Base-by-base conservation (phyloP, 2,797 vertebrate genomes). In the Corythornis leucogaster region DNA sequence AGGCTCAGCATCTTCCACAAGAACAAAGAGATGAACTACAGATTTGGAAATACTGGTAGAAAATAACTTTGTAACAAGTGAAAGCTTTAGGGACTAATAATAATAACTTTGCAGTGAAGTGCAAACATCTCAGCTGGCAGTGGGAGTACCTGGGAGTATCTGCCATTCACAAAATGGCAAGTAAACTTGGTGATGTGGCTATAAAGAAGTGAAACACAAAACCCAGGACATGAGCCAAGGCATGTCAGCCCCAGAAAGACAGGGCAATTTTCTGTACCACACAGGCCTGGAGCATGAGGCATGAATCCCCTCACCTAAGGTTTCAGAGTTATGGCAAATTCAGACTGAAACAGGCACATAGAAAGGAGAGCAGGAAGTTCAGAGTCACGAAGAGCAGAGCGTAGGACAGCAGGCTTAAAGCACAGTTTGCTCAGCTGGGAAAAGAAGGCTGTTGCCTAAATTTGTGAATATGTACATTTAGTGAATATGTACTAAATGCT, bases 221-320 rank as follows among this genome's bases (percentile, higher is more conserved):
- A n/a, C 51, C 54, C 45, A 71, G 31, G 71, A 82, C 25, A 55
- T 1, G 1, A 86, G 35, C 73, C 71, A 84, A 86, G 38, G 38
- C 38, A 55, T 4, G 4, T 28, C 30, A 57, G 25, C 9, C 51
- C 8, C 31, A 12, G 40, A 25, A 79, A 73, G 18, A 59, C 2
- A 4, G 4, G n/a, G 5, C 12, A 68, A 64, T 20, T 38, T 50
- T 68, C 55, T 69, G 31, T 24, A 17, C 16, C 20, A 22, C 1
- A 0, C 0, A 1, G 25, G 26, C 9, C 38, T 82, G 45, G 30
- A 92, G 30, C 55, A 28, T 0, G 43, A 2, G 20, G 3, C 12
- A 64, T 19, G 9, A 26, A 71, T 57, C 19, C 35, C 8, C 24
- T 8, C 30, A 61, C 2, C 4, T 15, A 67, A 40, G 7, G 16